Percentiles rank a stretch among this genome's conserved stretches.
phyloP scores from a whole-genome alignment of 2,797 vertebrate species.

The Tapirus indicus region DNA sequence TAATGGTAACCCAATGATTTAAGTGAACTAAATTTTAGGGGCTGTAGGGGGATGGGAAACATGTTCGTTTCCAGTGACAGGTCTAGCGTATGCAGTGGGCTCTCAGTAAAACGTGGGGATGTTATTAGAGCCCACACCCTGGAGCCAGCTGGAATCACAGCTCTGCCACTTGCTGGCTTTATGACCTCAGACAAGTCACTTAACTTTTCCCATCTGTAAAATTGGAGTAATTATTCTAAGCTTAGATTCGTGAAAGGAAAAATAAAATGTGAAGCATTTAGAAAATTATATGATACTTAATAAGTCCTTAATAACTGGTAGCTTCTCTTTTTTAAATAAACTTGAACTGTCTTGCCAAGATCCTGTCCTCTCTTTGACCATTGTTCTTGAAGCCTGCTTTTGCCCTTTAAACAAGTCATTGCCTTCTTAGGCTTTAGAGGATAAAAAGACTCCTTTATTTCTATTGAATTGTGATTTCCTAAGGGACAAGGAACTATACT shows the following conservation, averaged over 20 bases:
- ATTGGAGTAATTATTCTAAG: neutral
- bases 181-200: neutral
- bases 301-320: neutral
- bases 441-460: neutral
- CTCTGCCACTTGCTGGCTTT: neutral
- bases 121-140: neutral
- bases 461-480: constrained; percentile 18
- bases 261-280: neutral
- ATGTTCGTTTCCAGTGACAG: neutral
- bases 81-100: neutral
- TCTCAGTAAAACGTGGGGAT: neutral
- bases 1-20: neutral
- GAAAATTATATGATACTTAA: neutral
- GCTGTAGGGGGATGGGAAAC: neutral
- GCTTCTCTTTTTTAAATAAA: neutral
- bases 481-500: neutral
- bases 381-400: neutral
- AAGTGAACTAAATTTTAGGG: neutral
- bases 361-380: neutral
- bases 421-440: neutral
- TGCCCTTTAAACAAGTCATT: neutral
- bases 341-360: neutral
- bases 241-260: constrained; percentile 29
- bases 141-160: neutral
- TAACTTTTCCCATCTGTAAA: neutral